These are phyloP conservation scores for Dorcus parallelipipedus DNA, from an alignment of 2,888 invertebrate genomes.

Conservation along the genomic window DNA sequence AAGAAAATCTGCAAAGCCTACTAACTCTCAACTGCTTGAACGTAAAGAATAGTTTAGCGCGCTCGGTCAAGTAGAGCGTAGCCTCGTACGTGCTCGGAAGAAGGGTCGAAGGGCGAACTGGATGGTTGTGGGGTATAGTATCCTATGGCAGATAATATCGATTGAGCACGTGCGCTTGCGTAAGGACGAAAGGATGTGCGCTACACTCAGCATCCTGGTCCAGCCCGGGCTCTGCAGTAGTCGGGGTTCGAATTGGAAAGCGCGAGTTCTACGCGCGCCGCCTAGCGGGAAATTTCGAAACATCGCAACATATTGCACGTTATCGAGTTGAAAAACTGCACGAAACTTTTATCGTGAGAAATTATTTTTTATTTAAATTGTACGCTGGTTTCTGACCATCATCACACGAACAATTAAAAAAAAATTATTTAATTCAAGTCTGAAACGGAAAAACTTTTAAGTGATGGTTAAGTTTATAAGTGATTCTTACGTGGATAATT, in stretches of 20 bases:
- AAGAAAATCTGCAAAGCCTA: background rate
- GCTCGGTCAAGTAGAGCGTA: background rate
- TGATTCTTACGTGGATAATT: conserved; percentile 1
- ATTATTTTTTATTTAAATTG: no score
- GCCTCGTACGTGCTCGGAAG: background rate
- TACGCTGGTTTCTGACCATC: no score
- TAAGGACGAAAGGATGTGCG: conserved; percentile 40
- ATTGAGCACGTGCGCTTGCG: conserved; percentile 40
- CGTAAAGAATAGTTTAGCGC: background rate
- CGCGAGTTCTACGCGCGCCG: conserved; percentile 31
- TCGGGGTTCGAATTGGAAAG: conserved; percentile 39
- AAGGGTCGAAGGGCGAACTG: conserved; percentile 25
- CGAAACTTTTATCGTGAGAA: no score
- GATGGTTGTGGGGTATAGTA: conserved; percentile 27
- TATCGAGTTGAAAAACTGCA: background rate
- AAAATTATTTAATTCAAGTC: background rate
- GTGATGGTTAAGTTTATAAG: background rate
- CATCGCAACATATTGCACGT: conserved; percentile 13
- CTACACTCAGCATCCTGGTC: conserved; percentile 48
- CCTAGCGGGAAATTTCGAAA: conserved; percentile 28
- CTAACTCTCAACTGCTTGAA: background rate
- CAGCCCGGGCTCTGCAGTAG: conserved; percentile 48
- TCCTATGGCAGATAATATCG: conserved; percentile 42
- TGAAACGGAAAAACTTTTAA: background rate
- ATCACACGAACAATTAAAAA: background rate